phyloP scores from a whole-genome alignment of 2,797 vertebrate genomes.

The Myotis myotis region DNA sequence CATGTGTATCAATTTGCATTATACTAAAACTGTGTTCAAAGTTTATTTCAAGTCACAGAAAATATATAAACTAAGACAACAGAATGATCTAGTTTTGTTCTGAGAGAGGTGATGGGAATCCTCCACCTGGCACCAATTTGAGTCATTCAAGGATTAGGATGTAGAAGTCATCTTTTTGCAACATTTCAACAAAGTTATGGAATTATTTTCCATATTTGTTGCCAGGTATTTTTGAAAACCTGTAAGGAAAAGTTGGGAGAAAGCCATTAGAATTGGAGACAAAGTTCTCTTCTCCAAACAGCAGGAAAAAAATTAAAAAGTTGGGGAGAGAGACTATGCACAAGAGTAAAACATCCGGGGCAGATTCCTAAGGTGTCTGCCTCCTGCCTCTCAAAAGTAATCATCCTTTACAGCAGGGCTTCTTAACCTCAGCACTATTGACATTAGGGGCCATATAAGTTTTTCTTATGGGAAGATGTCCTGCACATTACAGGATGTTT shows the following conservation, averaged over 20 bases:
- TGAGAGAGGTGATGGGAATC: slow-evolving; percentile 55
- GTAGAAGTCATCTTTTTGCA: slow-evolving; percentile 59
- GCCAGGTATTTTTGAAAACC: slow-evolving; percentile 62
- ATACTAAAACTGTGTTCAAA: slow-evolving; percentile 78
- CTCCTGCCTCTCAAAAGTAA: not conserved
- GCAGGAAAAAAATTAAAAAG: not conserved
- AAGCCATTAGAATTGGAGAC: slow-evolving; percentile 30
- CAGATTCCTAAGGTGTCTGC: not conserved
- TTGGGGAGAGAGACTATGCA: not conserved
- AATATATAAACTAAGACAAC: slow-evolving; percentile 75
- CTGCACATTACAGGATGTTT: not conserved
- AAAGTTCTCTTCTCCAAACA: slow-evolving; percentile 21
- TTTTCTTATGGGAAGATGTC: not conserved
- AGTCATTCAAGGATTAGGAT: slow-evolving; percentile 57
- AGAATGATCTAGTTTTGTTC: slow-evolving; percentile 60
- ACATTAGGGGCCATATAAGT: not conserved
- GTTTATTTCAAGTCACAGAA: slow-evolving; percentile 82
- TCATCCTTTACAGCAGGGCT: not conserved
- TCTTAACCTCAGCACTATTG: slow-evolving; percentile 34
- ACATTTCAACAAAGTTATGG: slow-evolving; percentile 45
- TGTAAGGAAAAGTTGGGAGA: slow-evolving; percentile 65
- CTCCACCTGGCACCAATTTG: slow-evolving; percentile 68
- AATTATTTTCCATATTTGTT: slow-evolving; percentile 47
- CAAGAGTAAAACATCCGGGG: not conserved
- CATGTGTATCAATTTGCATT: slow-evolving; percentile 61